A percentile compares a stretch with the other conserved stretches of the same genome.
Evolutionary conservation across 2,113 vertebrate species (phyloP).

Genomic region (Rallus limicola): DNA sequence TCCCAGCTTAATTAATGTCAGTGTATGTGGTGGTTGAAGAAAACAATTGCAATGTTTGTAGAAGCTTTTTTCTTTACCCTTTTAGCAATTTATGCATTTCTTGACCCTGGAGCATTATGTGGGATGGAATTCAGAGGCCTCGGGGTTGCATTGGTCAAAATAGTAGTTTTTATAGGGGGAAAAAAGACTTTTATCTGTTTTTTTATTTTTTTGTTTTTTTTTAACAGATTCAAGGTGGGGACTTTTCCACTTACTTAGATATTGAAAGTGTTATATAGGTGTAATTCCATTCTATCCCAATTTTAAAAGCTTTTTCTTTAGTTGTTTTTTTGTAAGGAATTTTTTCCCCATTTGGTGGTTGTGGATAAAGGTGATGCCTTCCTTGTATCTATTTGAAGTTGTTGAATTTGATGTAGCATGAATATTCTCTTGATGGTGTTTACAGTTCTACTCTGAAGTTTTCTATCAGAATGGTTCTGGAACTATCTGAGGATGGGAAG

Average conservation of each 20-base stretch:
- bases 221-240: background rate
- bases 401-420: background rate
- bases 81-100: background rate
- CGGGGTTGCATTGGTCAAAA: background rate
- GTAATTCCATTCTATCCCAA: background rate
- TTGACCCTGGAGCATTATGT: background rate
- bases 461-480: background rate
- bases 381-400: background rate
- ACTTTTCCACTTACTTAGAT: background rate
- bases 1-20: background rate
- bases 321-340: background rate
- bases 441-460: background rate
- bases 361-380: background rate
- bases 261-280: background rate
- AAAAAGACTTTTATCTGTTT: background rate
- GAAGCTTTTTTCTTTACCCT: accelerated
- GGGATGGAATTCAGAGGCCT: background rate
- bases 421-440: background rate
- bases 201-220: background rate
- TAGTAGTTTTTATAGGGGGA: background rate
- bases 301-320: background rate
- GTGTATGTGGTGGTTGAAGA: background rate
- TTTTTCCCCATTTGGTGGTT: background rate
- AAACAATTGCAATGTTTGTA: background rate
- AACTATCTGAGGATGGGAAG: background rate